Base-by-base conservation (phyloP, 92 coral and sea anemone species). In the Virgularia gustaviana region DNA sequence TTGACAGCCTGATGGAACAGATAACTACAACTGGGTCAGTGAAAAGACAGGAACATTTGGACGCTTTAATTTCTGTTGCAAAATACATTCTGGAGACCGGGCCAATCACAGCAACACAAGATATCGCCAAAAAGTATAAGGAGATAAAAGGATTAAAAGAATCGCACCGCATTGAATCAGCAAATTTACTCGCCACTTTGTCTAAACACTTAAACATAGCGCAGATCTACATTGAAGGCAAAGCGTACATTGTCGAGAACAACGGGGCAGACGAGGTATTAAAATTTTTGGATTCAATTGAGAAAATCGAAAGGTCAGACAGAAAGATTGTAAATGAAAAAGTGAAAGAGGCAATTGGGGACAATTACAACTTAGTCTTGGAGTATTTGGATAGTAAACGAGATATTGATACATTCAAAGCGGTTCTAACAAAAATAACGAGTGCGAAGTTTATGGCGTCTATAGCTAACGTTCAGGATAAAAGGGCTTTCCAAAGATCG, bases 191-290 rank as follows among this genome's bases (percentile, higher is more conserved):
- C 0, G 90, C 81, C 37, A 78, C 71, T 18, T 81, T 77, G 34
- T 84, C 90, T 3, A 78, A 81, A 61, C 59, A 81, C 20, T 81
- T 71, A 0, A 78, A 73, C 5, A 63, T 78, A 13, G 81, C 82
- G 0, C 55, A 39, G 15, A 39, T 39, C 15, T 39, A 39, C 45
- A 39, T 55, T 39, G 45, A 15, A 39, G 8, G 45, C 9, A 39
- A 39, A 39, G 45, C 9, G 9, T 39, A 39, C 15, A 39, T 39
- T 15, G 15, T 39, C 15, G 45, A 39, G 15, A 39, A 39, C 15
- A 8, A 39, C 45, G 15, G 45, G n/a, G n/a, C n/a, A 39, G 15
- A 39, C 15, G 45, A 39, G 8, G 45, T 39, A 39, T 7, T 39
- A 15, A 8, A 39, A 15, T 39, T 39, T 8, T 39, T 39, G 15